phyloP scores from a whole-genome alignment of 2,888 invertebrate species.

The Lomographa bimaculata region DNA sequence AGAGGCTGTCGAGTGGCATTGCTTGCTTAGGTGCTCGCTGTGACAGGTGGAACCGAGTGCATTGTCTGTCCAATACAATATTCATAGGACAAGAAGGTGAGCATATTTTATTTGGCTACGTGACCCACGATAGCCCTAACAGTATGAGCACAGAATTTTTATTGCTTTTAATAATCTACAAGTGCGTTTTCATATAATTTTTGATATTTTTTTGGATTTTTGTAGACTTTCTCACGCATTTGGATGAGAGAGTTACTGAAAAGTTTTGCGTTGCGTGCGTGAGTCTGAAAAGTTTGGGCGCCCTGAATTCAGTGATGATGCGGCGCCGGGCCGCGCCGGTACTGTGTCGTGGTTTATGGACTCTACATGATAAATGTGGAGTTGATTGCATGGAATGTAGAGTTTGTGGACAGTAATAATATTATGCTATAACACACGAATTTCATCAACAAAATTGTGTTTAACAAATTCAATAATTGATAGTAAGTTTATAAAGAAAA shows the following conservation, averaged over 20 bases:
- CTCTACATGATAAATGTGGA: conserved; percentile 22
- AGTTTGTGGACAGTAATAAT: too few species aligned
- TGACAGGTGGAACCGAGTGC: conserved; percentile 64
- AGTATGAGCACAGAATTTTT: conserved; percentile 12
- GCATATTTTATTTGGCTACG: conserved; percentile 42
- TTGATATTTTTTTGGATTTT: not conserved
- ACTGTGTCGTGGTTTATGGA: conserved; percentile 41
- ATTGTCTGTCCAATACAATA: conserved; percentile 55
- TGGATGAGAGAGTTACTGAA: conserved; percentile 4
- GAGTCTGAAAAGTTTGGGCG: conserved; percentile 45
- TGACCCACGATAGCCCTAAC: conserved; percentile 13
- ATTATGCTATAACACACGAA: too few species aligned
- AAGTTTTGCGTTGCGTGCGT: conserved; percentile 26
- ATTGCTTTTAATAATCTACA: conserved; percentile 14
- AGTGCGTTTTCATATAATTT: not conserved
- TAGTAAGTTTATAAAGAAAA: too few species aligned
- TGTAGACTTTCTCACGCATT: conserved; percentile 1
- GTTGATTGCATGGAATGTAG: too few species aligned
- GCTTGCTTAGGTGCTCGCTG: conserved; percentile 73
- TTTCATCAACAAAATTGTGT: too few species aligned
- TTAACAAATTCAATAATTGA: too few species aligned
- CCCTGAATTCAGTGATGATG: conserved; percentile 56
- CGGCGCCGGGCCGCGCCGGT: conserved; percentile 69
- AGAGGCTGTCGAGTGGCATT: conserved; percentile 56
- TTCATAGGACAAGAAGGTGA: conserved; percentile 56